Evolutionary conservation across 2,888 invertebrate genomes (phyloP), one percentile per base, ranked within the genome.

Genomic region (Tethea ocularis): DNA sequence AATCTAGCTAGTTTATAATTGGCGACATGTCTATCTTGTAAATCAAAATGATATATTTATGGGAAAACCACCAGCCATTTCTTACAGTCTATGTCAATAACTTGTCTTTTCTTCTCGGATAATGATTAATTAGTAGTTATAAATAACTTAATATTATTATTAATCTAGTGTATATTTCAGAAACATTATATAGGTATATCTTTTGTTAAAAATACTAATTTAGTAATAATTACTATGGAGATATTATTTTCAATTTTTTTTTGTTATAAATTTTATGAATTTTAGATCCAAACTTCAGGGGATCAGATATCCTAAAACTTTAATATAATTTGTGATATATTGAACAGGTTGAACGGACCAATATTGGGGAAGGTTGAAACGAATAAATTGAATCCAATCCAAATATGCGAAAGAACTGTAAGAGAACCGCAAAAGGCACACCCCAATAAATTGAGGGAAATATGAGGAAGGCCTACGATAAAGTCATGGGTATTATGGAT

Each of bases 371-470:
- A 67, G 71, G 74, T 71, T 75, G 73, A 74, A 66, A 61, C 71
- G 71, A 79, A 84, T 86, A 87, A 84, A 86, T 86, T 84, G 74
- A 79, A 83, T 82, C 75, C 72, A 76, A 80, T 81, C 71, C 74
- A 74, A 84, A 85, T 85, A 86, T 85, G 80, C 78, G 78, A 77
- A 82, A 79, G 78, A 83, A 84, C 79, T 83, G 82, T 80, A 78
- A 76, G 78, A 66, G 69, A 78, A 81, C 86, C 87, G 83, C 86
- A 83, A 83, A 84, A 84, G 79, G 82, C 75, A 62, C 69, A 82
- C 84, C 84, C 78, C 75, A 79, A 89, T 90, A 87, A 89, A 89
- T 88, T 86, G 82, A 69, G 75, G 75, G 75, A 85, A 87, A 88
- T 88, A 86, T 88, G 81, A 85, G 78, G 76, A 75, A 77, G 75